Evolutionary conservation across 2,113 vertebrate species (phyloP).

Genomic region (Cepphus grylle): DNA sequence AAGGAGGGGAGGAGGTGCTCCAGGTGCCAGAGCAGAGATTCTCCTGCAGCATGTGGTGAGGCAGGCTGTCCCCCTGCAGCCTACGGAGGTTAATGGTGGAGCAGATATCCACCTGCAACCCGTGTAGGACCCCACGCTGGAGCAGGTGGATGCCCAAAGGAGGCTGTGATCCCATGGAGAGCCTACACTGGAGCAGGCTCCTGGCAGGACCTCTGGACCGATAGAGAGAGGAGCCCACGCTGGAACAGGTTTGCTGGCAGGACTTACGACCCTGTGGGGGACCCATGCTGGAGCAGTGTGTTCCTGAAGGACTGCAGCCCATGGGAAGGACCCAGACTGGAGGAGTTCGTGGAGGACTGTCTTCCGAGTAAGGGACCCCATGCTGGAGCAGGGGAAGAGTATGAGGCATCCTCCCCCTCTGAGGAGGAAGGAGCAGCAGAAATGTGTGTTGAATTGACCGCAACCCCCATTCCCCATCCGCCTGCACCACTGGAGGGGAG

Average conservation of each 20-base stretch:
- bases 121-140: fast-evolving
- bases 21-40: background rate
- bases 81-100: fast-evolving
- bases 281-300: background rate
- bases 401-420: background rate
- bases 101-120: background rate
- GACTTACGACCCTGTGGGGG: background rate
- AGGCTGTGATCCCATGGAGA: background rate
- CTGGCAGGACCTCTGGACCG: background rate
- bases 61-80: background rate
- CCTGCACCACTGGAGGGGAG: fast-evolving
- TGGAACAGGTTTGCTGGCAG: background rate
- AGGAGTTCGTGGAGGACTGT: background rate
- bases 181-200: background rate
- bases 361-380: background rate
- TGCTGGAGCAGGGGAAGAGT: background rate
- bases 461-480: background rate
- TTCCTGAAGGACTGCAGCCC: background rate
- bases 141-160: background rate
- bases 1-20: background rate
- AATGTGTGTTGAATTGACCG: background rate
- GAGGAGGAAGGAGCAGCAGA: background rate
- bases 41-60: background rate
- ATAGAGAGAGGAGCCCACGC: background rate
- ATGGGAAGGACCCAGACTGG: background rate